phyloP scores from a whole-genome alignment of 2,888 invertebrate species.

The Harpalus rufipes region DNA sequence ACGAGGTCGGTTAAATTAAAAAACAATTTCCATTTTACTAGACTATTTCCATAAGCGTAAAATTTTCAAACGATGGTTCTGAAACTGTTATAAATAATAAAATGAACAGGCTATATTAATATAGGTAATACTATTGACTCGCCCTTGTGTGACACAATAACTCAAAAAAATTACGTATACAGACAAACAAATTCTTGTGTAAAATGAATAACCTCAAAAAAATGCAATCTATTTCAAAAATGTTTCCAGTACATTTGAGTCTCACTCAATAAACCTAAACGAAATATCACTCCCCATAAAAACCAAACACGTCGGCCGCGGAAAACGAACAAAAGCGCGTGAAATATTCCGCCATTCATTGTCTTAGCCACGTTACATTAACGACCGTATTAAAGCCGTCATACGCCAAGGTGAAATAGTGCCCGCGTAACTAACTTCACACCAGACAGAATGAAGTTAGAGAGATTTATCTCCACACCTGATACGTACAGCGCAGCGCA shows the following conservation, averaged over 20 bases:
- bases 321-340: conserved; percentile 25
- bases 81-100: no score
- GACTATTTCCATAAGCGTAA: no score
- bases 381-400: conserved; percentile 44
- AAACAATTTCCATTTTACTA: no score
- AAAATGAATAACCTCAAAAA: background rate
- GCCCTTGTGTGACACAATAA: no score
- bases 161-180: background rate
- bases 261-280: conserved; percentile 56
- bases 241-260: conserved; percentile 57
- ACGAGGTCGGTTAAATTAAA: no score
- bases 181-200: background rate
- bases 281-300: conserved; percentile 48
- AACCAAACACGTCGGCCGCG: conserved; percentile 43
- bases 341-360: conserved; percentile 47
- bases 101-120: no score
- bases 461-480: background rate
- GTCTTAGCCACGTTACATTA: conserved; percentile 25
- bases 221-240: conserved; percentile 58
- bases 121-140: no score
- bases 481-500: background rate
- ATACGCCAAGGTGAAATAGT: conserved; percentile 48
- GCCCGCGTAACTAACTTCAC: conserved; percentile 36
- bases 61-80: no score
- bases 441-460: conserved; percentile 17